Conservation (phyloP, 2,797 vertebrate genomes). For the Brachymystax lenok region DNA sequence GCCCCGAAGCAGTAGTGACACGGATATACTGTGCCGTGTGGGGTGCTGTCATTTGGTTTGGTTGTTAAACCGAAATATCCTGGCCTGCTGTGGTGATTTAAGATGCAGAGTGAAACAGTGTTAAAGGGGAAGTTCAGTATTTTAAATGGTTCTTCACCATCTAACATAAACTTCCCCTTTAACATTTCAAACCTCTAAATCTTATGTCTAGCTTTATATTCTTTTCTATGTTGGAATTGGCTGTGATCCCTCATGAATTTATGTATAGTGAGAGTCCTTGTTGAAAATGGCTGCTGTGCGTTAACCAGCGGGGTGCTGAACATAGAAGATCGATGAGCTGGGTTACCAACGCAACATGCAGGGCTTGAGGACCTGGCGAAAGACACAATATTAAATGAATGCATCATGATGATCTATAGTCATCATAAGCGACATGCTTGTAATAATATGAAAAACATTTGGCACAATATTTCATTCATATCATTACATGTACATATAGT, state of each 20-base stretch:
- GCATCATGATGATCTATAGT: constrained; percentile 58
- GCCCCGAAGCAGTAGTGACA: constrained; percentile 18
- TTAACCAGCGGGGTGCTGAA: constrained; percentile 42
- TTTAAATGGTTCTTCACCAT: neutral
- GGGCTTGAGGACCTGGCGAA: constrained; percentile 56
- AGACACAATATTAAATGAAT: constrained; percentile 54
- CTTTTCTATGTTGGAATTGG: constrained; percentile 24
- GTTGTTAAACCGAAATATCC: constrained; percentile 15
- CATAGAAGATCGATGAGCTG: constrained; percentile 49
- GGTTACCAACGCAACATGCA: constrained; percentile 51
- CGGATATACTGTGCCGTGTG: neutral
- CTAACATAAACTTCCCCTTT: neutral
- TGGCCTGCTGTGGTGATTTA: too few relatives aligned
- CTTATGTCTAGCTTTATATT: neutral
- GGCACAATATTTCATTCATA: constrained; percentile 24
- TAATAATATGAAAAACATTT: constrained; percentile 46
- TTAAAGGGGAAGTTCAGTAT: constrained; percentile 7
- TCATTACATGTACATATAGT: neutral
- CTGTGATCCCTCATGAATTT: constrained; percentile 35
- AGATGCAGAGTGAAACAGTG: neutral
- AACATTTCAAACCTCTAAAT: too few relatives aligned
- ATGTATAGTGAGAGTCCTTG: constrained; percentile 31
- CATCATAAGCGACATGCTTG: constrained; percentile 49
- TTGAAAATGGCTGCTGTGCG: constrained; percentile 26
- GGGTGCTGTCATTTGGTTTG: constrained; percentile 8